A percentile compares a stretch with the other conserved stretches of the same genome.
Conservation (phyloP, 2,797 vertebrate genomes). For the Benthosema pterotum region DNA sequence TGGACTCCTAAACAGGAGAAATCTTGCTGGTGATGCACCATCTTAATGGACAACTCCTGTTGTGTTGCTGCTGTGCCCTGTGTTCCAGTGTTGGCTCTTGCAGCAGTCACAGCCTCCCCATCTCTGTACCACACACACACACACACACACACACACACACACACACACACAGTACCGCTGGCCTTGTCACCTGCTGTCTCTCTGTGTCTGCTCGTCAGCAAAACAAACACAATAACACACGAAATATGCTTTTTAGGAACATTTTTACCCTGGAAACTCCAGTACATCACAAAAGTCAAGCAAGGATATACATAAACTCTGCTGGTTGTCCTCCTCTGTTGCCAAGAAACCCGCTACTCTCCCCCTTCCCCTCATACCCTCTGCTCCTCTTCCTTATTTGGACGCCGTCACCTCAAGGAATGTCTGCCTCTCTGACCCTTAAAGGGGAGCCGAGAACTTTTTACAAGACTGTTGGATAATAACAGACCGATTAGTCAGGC, state of each 20-base stretch:
- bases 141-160: neutral
- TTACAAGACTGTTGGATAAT: conserved; percentile 31
- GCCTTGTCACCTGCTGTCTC: conserved; percentile 36
- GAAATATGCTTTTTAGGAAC: conserved; percentile 22
- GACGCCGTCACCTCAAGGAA: conserved; percentile 53
- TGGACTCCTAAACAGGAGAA: conserved; percentile 72
- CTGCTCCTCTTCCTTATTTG: conserved; percentile 23
- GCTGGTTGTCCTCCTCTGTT: conserved; percentile 53
- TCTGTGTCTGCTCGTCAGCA: conserved; percentile 49
- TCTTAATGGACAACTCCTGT: conserved; percentile 45
- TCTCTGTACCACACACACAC: conserved; percentile 7
- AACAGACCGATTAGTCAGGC: conserved; percentile 24
- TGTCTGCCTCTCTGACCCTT: conserved; percentile 44
- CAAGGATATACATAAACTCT: conserved; percentile 46
- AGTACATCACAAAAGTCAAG: conserved; percentile 55
- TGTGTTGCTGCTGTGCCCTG: conserved; percentile 33
- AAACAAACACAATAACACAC: conserved; percentile 61
- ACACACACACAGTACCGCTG: conserved; percentile 45
- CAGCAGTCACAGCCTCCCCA: conserved; percentile 60
- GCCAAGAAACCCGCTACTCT: conserved; percentile 70
- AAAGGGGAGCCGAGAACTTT: conserved; percentile 49
- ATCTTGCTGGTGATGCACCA: too few species aligned
- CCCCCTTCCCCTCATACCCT: conserved; percentile 22
- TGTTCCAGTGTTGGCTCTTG: conserved; percentile 42
- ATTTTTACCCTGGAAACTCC: conserved; percentile 40